Percentiles rank a stretch among this genome's conserved stretches.
Conservation (phyloP, 2,113 vertebrate genomes). For the Xenus cinereus region DNA sequence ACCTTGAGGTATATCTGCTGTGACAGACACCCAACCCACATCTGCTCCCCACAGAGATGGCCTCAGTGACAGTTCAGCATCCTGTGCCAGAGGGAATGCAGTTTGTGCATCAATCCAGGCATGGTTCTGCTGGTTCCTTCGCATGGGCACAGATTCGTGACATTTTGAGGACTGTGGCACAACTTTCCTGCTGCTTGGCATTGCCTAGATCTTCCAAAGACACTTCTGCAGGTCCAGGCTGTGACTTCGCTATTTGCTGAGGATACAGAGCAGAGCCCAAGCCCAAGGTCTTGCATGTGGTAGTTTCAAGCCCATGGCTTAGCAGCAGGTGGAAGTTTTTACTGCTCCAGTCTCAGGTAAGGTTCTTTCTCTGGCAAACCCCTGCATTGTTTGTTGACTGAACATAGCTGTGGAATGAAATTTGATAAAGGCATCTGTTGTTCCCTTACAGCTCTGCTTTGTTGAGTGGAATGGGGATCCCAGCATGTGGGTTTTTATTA, state of each 20-base stretch:
- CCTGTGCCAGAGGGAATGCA: neutral
- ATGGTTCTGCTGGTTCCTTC: neutral
- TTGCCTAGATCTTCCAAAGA: neutral
- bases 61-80: neutral
- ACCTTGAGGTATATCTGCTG: neutral
- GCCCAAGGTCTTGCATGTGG: neutral
- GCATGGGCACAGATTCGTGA: accelerated
- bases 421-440: neutral
- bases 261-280: neutral
- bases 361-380: neutral
- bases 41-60: neutral
- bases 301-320: neutral
- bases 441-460: neutral
- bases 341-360: neutral
- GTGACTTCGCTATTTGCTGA: neutral
- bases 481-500: neutral
- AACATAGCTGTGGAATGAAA: neutral
- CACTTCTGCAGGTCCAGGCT: neutral
- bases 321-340: neutral
- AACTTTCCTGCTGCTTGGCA: neutral
- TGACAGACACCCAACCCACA: neutral
- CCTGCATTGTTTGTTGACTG: neutral
- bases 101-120: neutral
- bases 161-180: neutral
- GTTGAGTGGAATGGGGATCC: neutral